Conservation (phyloP, 2,113 vertebrate genomes). For the Cyprinodon variegatus region DNA sequence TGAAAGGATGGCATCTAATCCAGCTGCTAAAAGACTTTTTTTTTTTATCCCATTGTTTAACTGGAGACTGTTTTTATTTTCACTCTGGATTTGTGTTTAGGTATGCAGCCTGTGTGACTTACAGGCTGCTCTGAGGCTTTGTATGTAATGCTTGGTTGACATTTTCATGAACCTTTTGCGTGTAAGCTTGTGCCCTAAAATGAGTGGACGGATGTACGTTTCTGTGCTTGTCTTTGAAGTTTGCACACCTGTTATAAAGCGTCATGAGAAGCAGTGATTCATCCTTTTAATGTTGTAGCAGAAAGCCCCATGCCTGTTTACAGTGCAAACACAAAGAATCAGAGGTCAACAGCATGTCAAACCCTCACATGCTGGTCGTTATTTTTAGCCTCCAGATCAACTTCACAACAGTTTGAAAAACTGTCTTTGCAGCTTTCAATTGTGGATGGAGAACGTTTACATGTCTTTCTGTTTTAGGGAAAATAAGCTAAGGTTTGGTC, state of each 20-base stretch:
- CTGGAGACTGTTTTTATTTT: constrained; percentile 25
- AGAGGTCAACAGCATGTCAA: constrained; percentile 32
- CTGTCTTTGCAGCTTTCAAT: not conserved
- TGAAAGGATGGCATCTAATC: constrained; percentile 48
- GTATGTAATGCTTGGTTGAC: constrained; percentile 41
- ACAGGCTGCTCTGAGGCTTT: constrained; percentile 14
- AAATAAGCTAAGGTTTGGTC: not conserved
- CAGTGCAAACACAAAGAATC: constrained; percentile 42
- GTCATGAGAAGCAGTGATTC: constrained; percentile 58
- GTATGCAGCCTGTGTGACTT: constrained; percentile 25
- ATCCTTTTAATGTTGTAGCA: constrained; percentile 37
- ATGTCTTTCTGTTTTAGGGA: not conserved
- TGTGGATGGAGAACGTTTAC: not conserved
- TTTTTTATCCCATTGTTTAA: constrained; percentile 25
- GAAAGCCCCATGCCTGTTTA: constrained; percentile 54
- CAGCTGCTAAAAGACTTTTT: constrained; percentile 33
- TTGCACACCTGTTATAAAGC: constrained; percentile 71
- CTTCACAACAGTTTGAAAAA: not conserved
- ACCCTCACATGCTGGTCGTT: constrained; percentile 3
- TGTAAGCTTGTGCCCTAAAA: constrained; percentile 18
- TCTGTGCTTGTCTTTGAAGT: constrained; percentile 51
- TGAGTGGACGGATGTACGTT: not conserved
- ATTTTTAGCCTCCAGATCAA: not conserved
- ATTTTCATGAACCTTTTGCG: constrained; percentile 30
- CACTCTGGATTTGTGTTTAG: constrained; percentile 37